Conservation (phyloP, 2,113 vertebrate genomes). For the Hypanus sabinus region DNA sequence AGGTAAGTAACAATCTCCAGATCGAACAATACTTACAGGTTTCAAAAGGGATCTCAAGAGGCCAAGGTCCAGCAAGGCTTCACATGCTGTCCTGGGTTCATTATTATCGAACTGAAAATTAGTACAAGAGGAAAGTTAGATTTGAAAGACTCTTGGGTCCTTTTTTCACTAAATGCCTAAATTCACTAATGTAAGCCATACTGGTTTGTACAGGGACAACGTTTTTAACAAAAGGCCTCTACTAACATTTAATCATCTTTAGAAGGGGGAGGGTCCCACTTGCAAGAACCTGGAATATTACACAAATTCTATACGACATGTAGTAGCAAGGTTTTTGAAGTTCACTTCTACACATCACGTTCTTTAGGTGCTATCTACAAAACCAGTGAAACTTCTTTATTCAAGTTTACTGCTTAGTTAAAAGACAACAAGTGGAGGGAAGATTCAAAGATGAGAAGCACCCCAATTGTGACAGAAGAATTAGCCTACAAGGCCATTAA, state of each 20-base stretch:
- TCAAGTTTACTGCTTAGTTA: background rate
- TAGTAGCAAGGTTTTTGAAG: background rate
- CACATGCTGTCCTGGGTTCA: background rate
- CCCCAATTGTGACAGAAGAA: background rate
- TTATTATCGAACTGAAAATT: background rate
- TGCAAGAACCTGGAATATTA: background rate
- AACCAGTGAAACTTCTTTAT: background rate
- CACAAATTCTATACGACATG: background rate
- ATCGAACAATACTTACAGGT: background rate
- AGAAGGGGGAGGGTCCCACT: background rate
- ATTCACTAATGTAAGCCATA: background rate
- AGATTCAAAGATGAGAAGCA: background rate
- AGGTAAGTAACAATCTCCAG: too few relatives aligned
- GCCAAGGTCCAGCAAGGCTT: background rate
- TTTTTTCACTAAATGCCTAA: background rate
- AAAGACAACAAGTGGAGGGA: background rate
- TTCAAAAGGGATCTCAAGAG: slow-evolving; percentile 19
- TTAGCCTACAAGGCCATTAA: background rate
- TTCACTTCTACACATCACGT: background rate
- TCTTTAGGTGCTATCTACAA: background rate
- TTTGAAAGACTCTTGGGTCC: background rate
- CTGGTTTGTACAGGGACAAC: background rate
- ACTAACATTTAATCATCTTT: background rate
- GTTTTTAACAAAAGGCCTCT: background rate
- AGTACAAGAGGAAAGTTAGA: background rate